Evolutionary conservation across 2,888 invertebrate species (phyloP), one percentile per base, ranked within the genome.

Genomic region (Lagria hirta): DNA sequence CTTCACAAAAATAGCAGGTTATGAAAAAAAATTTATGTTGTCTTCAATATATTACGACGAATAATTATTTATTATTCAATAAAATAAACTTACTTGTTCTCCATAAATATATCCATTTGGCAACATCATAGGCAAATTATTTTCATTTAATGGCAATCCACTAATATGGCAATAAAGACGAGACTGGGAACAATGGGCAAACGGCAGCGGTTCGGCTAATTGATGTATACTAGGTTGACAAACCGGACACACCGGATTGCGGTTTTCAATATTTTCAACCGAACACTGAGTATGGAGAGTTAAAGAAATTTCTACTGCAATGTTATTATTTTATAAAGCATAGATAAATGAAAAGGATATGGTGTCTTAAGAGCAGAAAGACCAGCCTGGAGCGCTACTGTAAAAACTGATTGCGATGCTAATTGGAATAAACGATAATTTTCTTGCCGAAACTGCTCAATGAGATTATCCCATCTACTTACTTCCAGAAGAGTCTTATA

Each of bases 91-190:
- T 60, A 88, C 89, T 80, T 88, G 82, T 74, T 93, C 90, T 5
- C 94, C 94, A 66, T 95, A 98, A 44, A 99, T 95, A 73, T 93
- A 89, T 40, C 98, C 98, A 75, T 98, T 98, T 49, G 99, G 99
- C 73, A 99, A 79, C 85, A 96, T 94, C 87, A 98, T 90, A 6
- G 97, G 97, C 58, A 92, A 93, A 76, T 98, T 97, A 73, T 98
- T 89, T 70, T 98, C 97, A 75, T 99, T 96, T 62, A 99, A 79
- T 29, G 94, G 88, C 60, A 87, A 79, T 15, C 93, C 91, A 47
- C 91, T 89, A 58, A 97, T 85, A 65, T 82, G 81, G 72, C 98
- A 99, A 62, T 97, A 89, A 37, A 97, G 82, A 37, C 94, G 83
- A 51, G 96, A 96, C 73, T 97, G 97, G 35, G 93, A 89, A 72